Base-by-base conservation (phyloP, 2,888 invertebrate genomes). In the Ochropacha duplaris region DNA sequence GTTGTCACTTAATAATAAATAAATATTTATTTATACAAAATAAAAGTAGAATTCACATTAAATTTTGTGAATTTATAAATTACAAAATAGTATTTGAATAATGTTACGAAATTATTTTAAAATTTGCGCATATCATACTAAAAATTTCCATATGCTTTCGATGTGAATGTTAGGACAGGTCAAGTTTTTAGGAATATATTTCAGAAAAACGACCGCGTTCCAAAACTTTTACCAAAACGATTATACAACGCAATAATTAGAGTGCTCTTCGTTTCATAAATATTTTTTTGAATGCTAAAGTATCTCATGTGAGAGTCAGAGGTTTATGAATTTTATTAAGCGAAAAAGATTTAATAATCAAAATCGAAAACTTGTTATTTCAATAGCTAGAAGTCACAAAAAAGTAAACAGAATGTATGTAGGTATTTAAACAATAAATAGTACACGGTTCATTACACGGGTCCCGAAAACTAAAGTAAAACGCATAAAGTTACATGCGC, bases 401-500 rank as follows among this genome's bases (percentile, higher is more conserved):
- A 31, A 31, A 31, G 31, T 12, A 2, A 12, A 31, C 31, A 3
- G 12, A 31, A 31, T 31, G 12, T 12, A 31, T 11, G 31, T 31
- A 12, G 12, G 31, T 31, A 31, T 31, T 31, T 12, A 31, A 31
- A 31, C 12, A 31, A 12, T 31, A 31, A 31, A 31, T 31, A 31
- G 12, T 1, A 31, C 31, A 31, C 31, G 31, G 31, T 31, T 31
- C 31, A 31, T 31, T 31, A 31, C 31, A 31, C 31, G 31, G 31
- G 31, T 31, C 12, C 31, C 31, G 9, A 44, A 44, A 39, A n/a
- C 16, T n/a, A 39, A 34, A 34, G 28, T 34, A 34, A 49, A 52
- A 22, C 52, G 52, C 31, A 52, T 57, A 31, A 44, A 16, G 2
- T 1, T n/a, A 54, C 49, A 52, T 52, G 55, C 50, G 56, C 26